Evolutionary conservation across 1,140 invertebrate species (phyloP).

Genomic region (Oreohelix idahoensis): DNA sequence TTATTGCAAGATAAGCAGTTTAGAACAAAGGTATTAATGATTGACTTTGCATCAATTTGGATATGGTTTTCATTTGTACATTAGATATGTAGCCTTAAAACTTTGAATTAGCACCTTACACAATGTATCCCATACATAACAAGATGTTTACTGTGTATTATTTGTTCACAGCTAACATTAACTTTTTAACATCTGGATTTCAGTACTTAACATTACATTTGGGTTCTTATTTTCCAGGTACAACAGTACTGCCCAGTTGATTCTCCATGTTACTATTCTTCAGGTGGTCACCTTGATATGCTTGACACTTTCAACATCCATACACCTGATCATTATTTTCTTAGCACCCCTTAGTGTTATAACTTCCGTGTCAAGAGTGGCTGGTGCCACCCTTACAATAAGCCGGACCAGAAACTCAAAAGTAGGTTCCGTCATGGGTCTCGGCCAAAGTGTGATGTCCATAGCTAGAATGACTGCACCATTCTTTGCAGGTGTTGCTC

Average conservation of each 20-base stretch:
- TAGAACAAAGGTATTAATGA: no score
- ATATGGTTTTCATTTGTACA: no score
- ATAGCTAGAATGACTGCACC: slow-evolving; percentile 69
- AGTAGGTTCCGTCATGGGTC: slow-evolving; percentile 67
- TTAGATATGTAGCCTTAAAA: no score
- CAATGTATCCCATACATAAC: no score
- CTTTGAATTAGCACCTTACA: no score
- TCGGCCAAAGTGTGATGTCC: slow-evolving; percentile 69
- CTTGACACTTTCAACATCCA: slow-evolving; percentile 46
- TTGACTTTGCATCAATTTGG: no score
- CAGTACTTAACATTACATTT: no score
- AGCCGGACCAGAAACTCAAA: slow-evolving; percentile 53
- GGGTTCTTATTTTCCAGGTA: slow-evolving; percentile 33
- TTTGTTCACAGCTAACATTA: no score
- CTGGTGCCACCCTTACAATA: slow-evolving; percentile 63
- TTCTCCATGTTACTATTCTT: slow-evolving; percentile 62
- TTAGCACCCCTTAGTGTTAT: slow-evolving; percentile 66
- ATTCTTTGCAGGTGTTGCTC: slow-evolving; percentile 68
- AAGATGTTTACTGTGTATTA: no score
- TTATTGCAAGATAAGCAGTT: no score
- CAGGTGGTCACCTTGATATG: slow-evolving; percentile 53
- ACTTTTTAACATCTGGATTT: no score
- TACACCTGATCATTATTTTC: slow-evolving; percentile 56
- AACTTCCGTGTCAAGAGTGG: slow-evolving; percentile 67
- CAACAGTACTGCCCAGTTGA: slow-evolving; percentile 64